Percentiles rank a stretch among this genome's conserved stretches.
Conservation (phyloP, 2,797 vertebrate species). For the Argentina silus region DNA sequence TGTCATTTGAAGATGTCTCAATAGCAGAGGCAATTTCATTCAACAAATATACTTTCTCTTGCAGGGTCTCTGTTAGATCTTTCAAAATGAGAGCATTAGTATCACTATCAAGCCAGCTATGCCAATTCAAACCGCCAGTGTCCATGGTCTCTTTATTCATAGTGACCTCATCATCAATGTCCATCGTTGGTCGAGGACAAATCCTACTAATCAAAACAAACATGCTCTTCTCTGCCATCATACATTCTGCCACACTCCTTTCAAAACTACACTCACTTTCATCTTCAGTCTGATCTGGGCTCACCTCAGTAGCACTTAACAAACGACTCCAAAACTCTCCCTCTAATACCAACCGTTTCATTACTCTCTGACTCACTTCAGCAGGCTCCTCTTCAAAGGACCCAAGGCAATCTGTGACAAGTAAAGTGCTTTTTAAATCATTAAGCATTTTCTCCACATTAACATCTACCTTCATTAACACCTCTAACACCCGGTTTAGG, state of each 20-base stretch:
- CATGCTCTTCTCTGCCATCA: slow-evolving; percentile 68
- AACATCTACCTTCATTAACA: slow-evolving; percentile 68
- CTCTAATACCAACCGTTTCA: slow-evolving; percentile 60
- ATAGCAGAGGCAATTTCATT: slow-evolving; percentile 61
- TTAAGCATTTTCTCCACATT: slow-evolving; percentile 58
- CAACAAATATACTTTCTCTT: slow-evolving; percentile 62
- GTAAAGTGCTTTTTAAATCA: slow-evolving; percentile 68
- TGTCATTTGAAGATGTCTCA: slow-evolving; percentile 56
- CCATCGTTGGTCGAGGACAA: slow-evolving; percentile 38
- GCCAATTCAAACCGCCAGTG: slow-evolving; percentile 42
- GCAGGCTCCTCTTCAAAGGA: slow-evolving; percentile 49
- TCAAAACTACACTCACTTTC: slow-evolving; percentile 34
- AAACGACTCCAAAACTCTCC: slow-evolving; percentile 76
- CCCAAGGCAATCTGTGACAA: slow-evolving; percentile 32
- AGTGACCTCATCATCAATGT: slow-evolving; percentile 29
- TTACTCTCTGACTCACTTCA: slow-evolving; percentile 48
- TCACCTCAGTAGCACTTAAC: slow-evolving; percentile 43
- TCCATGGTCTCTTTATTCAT: slow-evolving; percentile 8
- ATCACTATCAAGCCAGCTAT: slow-evolving; percentile 63
- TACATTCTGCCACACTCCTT: slow-evolving; percentile 54
- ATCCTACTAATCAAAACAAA: slow-evolving; percentile 57
- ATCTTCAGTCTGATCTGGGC: slow-evolving; percentile 32
- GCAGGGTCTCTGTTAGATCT: slow-evolving; percentile 63
- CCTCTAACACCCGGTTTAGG: slow-evolving; percentile 68
- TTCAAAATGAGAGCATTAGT: slow-evolving; percentile 59